Base-by-base conservation (phyloP, 2,113 vertebrate species). In the Baryphthengus martii region DNA sequence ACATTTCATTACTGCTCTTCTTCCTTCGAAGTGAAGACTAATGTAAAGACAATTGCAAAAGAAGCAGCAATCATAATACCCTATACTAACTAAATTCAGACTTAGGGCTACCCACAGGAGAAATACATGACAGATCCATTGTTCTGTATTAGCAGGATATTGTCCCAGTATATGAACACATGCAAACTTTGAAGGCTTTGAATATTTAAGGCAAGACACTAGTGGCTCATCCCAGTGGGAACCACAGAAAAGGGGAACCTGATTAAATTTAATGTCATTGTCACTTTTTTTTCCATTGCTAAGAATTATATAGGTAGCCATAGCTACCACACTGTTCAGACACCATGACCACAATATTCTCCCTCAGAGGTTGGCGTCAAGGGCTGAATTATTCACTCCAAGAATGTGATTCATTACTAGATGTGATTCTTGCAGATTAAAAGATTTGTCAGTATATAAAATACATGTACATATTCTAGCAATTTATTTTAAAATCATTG, bases 261-360 rank as follows among this genome's bases (percentile, higher is more conserved):
- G 99, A 99, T 99, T 99, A 99, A 99, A 99, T 99, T 99, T 98
- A 98, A 98, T 99, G 99, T 99, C 99, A 99, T 98, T 98, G 98
- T 98, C 98, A 98, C 98, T 98, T 98, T 99, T 99, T 99, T 98
- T 98, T 97, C 96, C 96, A 98, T 98, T 98, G 97, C 98, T 97
- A 98, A 98, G 98, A 99, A 99, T 99, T 99, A 99, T 99, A 99
- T 98, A 98, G 98, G 99, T 99, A 99, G 98, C 99, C 99, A 99
- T 99, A 98, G 98, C 98, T 97, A 99, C 98, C 97, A 97, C 98
- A 96, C 95, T 97, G 98, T 97, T 98, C 98, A 99, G 98, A 99
- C 99, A 99, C 98, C 98, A 98, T 98, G 99, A 99, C 98, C 99
- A 98, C 98, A 98, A 98, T 97, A 98, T 98, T 98, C 98, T 97